Evolutionary conservation across 2,797 vertebrate genomes (phyloP), one percentile per base, ranked within the genome.

Genomic region (Echeneis naucrates): DNA sequence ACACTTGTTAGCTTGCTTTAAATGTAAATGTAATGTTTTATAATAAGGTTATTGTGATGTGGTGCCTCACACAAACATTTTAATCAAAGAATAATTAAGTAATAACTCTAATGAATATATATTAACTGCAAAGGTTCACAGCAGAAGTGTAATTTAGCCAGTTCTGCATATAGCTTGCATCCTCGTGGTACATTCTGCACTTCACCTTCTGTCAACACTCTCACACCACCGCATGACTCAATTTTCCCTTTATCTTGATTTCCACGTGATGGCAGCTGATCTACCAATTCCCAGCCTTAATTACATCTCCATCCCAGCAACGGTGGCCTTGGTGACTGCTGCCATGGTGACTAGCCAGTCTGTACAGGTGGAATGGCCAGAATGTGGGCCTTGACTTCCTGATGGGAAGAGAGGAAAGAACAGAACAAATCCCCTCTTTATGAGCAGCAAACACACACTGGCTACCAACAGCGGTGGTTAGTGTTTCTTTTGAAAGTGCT

Each of bases 301-400:
- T 94, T 91, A 87, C 88, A 77, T 93, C 87, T 92, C 90, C 83
- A 84, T 87, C 87, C 82, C 86, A 78, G 90, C 86, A 89, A 89
- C 81, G 57, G 92, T 92, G 91, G 88, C 91, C 87, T 91, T 93
- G 89, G 90, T 70, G 92, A 92, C 89, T 88, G 90, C 93, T 87
- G 78, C 88, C 87, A 86, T 95, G 93, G 93, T 89, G 77, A 90
- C 88, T 63, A 69, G 90, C 92, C 89, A 93, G 90, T 79, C 74
- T 88, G 83, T 94, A 94, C 93, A 95, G 93, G 92, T 94, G 93
- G 93, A 94, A 86, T 90, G 89, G 86, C 81, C 84, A 89, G 85
- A 92, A 90, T 87, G 79, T 87, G 72, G 85, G 86, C 81, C 82
- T 89, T 87, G 88, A 90, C 88, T 90, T 86, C 85, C 89, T 90